These are phyloP conservation scores for Eurystomus gularis DNA, from an alignment of 2,113 vertebrate species.

Conservation along the genomic window DNA sequence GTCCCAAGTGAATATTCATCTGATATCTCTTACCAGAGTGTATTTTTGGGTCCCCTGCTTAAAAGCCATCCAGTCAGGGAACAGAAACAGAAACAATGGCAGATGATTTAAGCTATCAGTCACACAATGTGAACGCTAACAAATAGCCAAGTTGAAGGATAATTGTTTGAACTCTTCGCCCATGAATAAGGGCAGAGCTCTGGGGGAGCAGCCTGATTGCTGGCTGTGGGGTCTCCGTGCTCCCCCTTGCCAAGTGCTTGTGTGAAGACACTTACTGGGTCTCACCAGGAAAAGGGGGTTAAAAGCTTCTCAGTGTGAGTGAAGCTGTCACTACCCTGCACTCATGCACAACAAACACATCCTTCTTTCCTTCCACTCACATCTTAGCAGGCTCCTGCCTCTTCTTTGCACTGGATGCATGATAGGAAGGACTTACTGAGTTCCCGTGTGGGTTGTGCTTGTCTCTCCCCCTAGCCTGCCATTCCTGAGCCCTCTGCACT, in stretches of 20 bases:
- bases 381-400: background rate
- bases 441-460: background rate
- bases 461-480: background rate
- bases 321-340: background rate
- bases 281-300: background rate
- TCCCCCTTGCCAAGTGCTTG: constrained; percentile 20
- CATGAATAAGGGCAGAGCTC: background rate
- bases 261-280: constrained; percentile 22
- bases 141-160: background rate
- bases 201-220: constrained; percentile 10
- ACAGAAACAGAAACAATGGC: constrained; percentile 50
- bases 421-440: background rate
- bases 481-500: background rate
- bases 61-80: background rate
- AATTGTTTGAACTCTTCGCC: background rate
- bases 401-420: background rate
- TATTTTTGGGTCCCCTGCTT: constrained; percentile 48
- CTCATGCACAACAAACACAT: constrained; percentile 4
- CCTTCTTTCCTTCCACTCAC: background rate
- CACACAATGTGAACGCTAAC: background rate
- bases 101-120: constrained; percentile 30
- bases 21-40: background rate
- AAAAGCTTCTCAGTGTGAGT: background rate
- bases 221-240: background rate
- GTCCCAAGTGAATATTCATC: background rate